Percentiles rank a stretch among this genome's conserved stretches.
Conservation (phyloP, 2,888 invertebrate genomes). For the Neoitamus cyanurus region DNA sequence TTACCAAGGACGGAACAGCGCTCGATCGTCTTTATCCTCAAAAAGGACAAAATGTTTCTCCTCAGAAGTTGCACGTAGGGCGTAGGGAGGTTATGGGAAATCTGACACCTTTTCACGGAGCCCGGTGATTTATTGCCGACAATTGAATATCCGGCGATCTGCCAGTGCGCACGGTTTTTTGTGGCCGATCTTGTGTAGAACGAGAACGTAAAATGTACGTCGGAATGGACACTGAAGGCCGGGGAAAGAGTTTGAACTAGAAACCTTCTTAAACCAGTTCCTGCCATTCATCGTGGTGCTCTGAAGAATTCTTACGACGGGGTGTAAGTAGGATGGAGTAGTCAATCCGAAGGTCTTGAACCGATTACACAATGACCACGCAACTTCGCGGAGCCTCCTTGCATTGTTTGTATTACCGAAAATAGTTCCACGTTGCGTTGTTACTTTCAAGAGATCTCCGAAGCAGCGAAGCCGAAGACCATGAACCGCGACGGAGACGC, state of each 20-base stretch:
- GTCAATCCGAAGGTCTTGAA: slow-evolving; percentile 46
- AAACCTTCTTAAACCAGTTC: slow-evolving; percentile 41
- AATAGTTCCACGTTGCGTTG: slow-evolving; percentile 43
- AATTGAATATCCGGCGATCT: slow-evolving; percentile 39
- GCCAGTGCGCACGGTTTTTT: background rate
- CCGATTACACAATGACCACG: slow-evolving; percentile 46
- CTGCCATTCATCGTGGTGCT: slow-evolving; percentile 27
- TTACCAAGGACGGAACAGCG: background rate
- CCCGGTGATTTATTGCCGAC: slow-evolving; percentile 39
- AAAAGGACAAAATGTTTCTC: background rate
- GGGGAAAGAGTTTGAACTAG: slow-evolving; percentile 35
- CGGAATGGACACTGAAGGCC: background rate
- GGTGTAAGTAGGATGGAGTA: slow-evolving; percentile 33
- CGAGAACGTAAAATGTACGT: slow-evolving; percentile 12
- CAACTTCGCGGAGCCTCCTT: slow-evolving; percentile 22
- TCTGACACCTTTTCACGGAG: slow-evolving; percentile 34
- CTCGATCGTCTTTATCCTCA: background rate
- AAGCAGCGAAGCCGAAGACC: background rate
- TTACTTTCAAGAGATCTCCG: slow-evolving; percentile 38
- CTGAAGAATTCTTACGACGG: slow-evolving; percentile 7
- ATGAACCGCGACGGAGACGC: slow-evolving; percentile 29
- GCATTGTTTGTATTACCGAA: slow-evolving; percentile 42
- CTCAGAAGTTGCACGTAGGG: background rate
- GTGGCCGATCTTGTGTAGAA: background rate
- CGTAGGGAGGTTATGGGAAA: slow-evolving; percentile 15